Evolutionary conservation across 2,888 invertebrate genomes (phyloP), one percentile per base, ranked within the genome.

Genomic region (Tipula unca): DNA sequence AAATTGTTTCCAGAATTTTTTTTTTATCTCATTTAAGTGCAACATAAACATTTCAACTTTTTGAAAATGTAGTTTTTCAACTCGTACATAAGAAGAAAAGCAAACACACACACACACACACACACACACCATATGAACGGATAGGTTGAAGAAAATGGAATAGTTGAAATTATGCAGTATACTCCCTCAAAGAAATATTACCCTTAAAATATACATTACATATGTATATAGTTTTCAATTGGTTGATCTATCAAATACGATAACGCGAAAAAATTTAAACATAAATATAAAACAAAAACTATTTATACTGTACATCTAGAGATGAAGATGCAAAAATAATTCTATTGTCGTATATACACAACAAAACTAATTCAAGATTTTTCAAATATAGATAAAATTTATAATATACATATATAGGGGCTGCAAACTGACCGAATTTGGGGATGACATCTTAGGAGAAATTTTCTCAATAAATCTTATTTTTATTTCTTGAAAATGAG

Each of bases 41-140:
- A 69, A 69, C 69, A 69, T 69, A 69, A 69, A 69, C 69, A 69
- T 69, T 69, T 69, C 25, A 69, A 69, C 69, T 69, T 69, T 69
- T 25, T 69, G 25, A 69, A 69, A 69, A 25, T 69, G 25, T 69
- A 69, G 69, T 69, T 69, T 48, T 69, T 69, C 69, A 13, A 25
- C 69, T 69, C 69, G 69, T 17, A 69, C 25, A 69, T 69, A 25
- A 69, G 69, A 69, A 8, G 13, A n/a, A 69, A 69, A 69, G 25
- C 10, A 69, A 69, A 69, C 69, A 25, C 25, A 69, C 1, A 69
- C 3, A 25, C 69, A 69, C 3, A 20, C 69, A 20, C 69, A 69
- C 13, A 48, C 5, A 48, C 17, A 48, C 48, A 48, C 8, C 48
- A 20, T 25, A 25, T 25, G 10, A 25, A 25, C n/a, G 25, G 13